These are phyloP conservation scores for Drosophila albomicans DNA, from an alignment of 1,140 invertebrate genomes.

Conservation along the genomic window DNA sequence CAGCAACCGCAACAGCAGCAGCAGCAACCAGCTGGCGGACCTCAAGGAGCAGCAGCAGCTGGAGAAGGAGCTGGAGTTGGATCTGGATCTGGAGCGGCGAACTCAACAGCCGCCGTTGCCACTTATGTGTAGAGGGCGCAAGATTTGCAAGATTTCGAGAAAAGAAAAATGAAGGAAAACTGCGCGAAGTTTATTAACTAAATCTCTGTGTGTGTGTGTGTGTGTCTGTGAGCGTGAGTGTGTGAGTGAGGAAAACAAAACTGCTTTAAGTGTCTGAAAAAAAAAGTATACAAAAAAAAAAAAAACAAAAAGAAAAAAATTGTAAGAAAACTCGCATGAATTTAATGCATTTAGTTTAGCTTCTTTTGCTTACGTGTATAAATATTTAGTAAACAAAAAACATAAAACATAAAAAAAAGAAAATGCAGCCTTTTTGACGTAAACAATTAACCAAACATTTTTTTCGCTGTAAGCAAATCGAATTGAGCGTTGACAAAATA, in stretches of 20 bases:
- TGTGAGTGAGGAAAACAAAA: slow-evolving; percentile 42
- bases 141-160: slow-evolving; percentile 17
- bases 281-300: slow-evolving; percentile 10
- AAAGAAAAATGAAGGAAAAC: background rate
- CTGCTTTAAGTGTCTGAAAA: slow-evolving; percentile 72
- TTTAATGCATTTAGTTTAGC: slow-evolving; percentile 69
- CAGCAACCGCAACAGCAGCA: slow-evolving; percentile 15
- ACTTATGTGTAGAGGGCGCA: slow-evolving; percentile 75
- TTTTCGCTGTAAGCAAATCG: slow-evolving; percentile 41
- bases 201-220: slow-evolving; percentile 36
- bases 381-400: slow-evolving; percentile 38
- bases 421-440: slow-evolving; percentile 50
- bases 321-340: slow-evolving; percentile 54
- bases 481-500: slow-evolving; percentile 9
- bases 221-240: slow-evolving; percentile 25
- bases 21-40: slow-evolving; percentile 18
- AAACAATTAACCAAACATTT: slow-evolving; percentile 21
- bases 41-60: slow-evolving; percentile 4
- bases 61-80: slow-evolving; percentile 11
- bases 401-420: background rate
- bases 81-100: slow-evolving; percentile 29
- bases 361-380: slow-evolving; percentile 60
- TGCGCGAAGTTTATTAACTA: slow-evolving; percentile 38
- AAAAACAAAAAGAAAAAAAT: slow-evolving; percentile 14
- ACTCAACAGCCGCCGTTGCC: slow-evolving; percentile 68